phyloP scores from a whole-genome alignment of 2,888 invertebrate genomes.

The Dicyrtomina minuta region DNA sequence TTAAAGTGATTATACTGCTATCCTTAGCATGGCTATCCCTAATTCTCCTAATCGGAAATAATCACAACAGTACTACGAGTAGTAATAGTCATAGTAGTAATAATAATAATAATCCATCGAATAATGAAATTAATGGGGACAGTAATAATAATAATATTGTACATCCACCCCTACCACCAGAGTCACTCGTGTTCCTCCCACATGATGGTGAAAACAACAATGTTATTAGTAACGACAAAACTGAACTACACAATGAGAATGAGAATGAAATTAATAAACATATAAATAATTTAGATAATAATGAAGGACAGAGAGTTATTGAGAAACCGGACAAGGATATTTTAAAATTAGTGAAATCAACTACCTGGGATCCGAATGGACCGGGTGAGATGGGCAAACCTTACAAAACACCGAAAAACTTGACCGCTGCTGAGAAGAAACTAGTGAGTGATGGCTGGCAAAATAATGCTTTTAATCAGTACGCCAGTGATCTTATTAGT shows the following conservation, averaged over 20 bases:
- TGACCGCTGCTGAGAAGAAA: slow-evolving; percentile 80
- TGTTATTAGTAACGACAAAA: too few relatives aligned
- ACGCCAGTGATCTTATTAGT: slow-evolving; percentile 95
- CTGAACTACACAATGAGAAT: not conserved
- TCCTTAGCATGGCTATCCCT: slow-evolving; percentile 30
- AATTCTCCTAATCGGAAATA: slow-evolving; percentile 29
- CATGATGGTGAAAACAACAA: slow-evolving; percentile 17
- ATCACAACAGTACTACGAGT: slow-evolving; percentile 11
- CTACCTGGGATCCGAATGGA: slow-evolving; percentile 24
- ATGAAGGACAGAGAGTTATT: slow-evolving; percentile 20
- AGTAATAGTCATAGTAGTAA: not conserved
- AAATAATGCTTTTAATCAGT: slow-evolving; percentile 98
- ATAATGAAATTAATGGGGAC: not conserved
- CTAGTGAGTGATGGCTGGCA: slow-evolving; percentile 93
- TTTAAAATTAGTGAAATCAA: not conserved
- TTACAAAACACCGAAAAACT: slow-evolving; percentile 73
- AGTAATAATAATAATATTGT: slow-evolving; percentile 8
- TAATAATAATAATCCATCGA: slow-evolving; percentile 18
- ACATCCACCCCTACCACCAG: slow-evolving; percentile 6
- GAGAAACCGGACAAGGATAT: not conserved
- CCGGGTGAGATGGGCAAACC: slow-evolving; percentile 89
- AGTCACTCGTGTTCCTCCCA: slow-evolving; percentile 17
- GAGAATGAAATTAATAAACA: slow-evolving; percentile 8
- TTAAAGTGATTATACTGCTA: slow-evolving; percentile 25
- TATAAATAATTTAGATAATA: slow-evolving; percentile 2